Evolutionary conservation across 2,888 invertebrate genomes (phyloP).

Genomic region (Therioaphis trifolii): DNA sequence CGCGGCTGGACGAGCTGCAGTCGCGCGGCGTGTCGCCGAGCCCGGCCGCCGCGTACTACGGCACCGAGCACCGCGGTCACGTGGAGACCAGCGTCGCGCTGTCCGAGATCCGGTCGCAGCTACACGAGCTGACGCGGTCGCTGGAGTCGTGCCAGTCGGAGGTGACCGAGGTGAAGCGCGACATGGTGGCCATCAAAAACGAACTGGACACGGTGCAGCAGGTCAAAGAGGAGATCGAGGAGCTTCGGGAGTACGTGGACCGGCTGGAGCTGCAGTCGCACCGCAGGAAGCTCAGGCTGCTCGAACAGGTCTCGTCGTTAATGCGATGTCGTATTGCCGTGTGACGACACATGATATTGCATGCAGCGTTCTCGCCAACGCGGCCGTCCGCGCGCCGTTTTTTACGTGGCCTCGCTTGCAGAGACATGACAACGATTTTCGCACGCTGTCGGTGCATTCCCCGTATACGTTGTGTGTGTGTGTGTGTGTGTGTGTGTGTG

Average conservation of each 20-base stretch:
- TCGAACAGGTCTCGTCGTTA: slow-evolving; percentile 85
- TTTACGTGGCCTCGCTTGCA: too few relatives aligned
- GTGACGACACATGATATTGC: neutral
- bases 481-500: too few relatives aligned
- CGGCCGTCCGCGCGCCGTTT: neutral
- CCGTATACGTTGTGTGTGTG: too few relatives aligned
- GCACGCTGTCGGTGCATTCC: too few relatives aligned
- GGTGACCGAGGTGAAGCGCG: slow-evolving; percentile 89
- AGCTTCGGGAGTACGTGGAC: slow-evolving; percentile 91
- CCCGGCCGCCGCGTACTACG: slow-evolving; percentile 52
- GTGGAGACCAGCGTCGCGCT: slow-evolving; percentile 93
- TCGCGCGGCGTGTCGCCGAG: slow-evolving; percentile 74
- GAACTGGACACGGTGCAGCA: slow-evolving; percentile 94
- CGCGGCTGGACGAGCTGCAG: slow-evolving; percentile 94
- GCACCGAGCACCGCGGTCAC: slow-evolving; percentile 75
- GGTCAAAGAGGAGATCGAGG: slow-evolving; percentile 94
- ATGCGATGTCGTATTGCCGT: neutral
- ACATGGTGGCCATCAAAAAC: slow-evolving; percentile 95
- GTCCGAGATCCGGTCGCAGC: slow-evolving; percentile 91
- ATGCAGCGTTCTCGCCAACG: neutral
- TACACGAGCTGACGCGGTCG: slow-evolving; percentile 92
- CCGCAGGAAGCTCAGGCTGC: slow-evolving; percentile 86
- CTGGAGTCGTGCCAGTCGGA: slow-evolving; percentile 95
- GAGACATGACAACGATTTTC: too few relatives aligned
- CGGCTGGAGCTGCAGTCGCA: slow-evolving; percentile 91